These are phyloP conservation scores for Trachymyrmex cornetzi DNA, from an alignment of 1,140 invertebrate genomes.

Conservation along the genomic window DNA sequence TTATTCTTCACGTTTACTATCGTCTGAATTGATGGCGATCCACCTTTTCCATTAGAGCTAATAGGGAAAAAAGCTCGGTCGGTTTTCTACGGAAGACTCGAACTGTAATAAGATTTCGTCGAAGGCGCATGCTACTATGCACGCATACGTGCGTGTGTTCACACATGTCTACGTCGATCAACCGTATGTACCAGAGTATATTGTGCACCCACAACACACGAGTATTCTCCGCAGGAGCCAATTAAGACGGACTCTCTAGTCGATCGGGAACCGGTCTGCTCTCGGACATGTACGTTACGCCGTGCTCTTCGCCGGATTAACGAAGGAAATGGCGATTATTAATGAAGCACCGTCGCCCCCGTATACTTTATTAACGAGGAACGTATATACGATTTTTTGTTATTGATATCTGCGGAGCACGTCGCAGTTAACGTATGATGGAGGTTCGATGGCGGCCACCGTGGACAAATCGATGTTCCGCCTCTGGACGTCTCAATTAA, in stretches of 20 bases:
- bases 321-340: slow-evolving; percentile 69
- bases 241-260: slow-evolving; percentile 73
- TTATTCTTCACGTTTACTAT: slow-evolving; percentile 1
- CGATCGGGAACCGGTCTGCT: slow-evolving; percentile 56
- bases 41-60: slow-evolving; percentile 5
- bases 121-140: not conserved
- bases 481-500: slow-evolving; percentile 51
- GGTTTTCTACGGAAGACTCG: not conserved
- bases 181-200: not conserved
- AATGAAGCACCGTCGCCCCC: slow-evolving; percentile 54
- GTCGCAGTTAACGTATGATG: slow-evolving; percentile 20
- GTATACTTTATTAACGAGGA: slow-evolving; percentile 60
- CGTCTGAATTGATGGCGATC: slow-evolving; percentile 7
- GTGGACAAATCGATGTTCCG: slow-evolving; percentile 29
- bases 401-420: not conserved
- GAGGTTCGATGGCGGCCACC: not conserved
- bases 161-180: not conserved
- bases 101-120: not conserved
- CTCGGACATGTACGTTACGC: slow-evolving; percentile 12
- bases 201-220: slow-evolving; percentile 45
- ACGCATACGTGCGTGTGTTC: not conserved
- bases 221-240: slow-evolving; percentile 65
- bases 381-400: slow-evolving; percentile 19
- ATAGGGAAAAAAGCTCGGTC: not conserved
- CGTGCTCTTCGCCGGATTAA: slow-evolving; percentile 53